Evolutionary conservation across 2,888 invertebrate genomes (phyloP), one percentile per base, ranked within the genome.

Genomic region (Limnephilus rhombicus): DNA sequence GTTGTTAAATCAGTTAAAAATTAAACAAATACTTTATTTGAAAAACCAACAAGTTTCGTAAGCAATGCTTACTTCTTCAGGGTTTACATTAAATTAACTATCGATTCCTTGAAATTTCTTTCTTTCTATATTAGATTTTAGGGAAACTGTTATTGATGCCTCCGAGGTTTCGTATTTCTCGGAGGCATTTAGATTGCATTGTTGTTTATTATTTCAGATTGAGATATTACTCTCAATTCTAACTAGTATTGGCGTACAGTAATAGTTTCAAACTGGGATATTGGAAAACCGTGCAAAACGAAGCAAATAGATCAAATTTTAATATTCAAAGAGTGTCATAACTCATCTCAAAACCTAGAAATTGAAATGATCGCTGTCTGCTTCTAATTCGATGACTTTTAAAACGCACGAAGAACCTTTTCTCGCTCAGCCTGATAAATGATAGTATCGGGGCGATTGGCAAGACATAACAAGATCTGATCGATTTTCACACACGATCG

Each of bases 401-500:
- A 34, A 83, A 24, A 24, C 83, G 86, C 86, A 83, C 45, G 86
- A 45, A 15, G 86, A 45, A 86, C 86, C 86, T 86, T 86, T 86
- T 45, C 83, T 24, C 29, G 86, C 29, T 34, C 83, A 7, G 24
- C n/a, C 85, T 85, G 85, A 86, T 86, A 86, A 86, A 86, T 86
- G 49, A 29, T 86, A 24, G 13, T 24, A 86, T 86, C 15, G 29
- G 24, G 9, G 9, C 68, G 68, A 68, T 68, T 68, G 68, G 86
- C 86, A 45, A 86, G 86, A 49, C 86, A 45, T 86, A 86, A 86
- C 86, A 31, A 87, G 87, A 87, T 53, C 68, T 68, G 87, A 68
- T 87, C 87, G 87, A 87, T 87, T 87, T 87, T 87, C 87, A 87
- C 87, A 87, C 87, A 87, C 87, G 87, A 87, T 53, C 29, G 53